Percentiles rank a stretch among this genome's conserved stretches.
Evolutionary conservation across 2,888 invertebrate genomes (phyloP).

Genomic region (Saturnia japonica): DNA sequence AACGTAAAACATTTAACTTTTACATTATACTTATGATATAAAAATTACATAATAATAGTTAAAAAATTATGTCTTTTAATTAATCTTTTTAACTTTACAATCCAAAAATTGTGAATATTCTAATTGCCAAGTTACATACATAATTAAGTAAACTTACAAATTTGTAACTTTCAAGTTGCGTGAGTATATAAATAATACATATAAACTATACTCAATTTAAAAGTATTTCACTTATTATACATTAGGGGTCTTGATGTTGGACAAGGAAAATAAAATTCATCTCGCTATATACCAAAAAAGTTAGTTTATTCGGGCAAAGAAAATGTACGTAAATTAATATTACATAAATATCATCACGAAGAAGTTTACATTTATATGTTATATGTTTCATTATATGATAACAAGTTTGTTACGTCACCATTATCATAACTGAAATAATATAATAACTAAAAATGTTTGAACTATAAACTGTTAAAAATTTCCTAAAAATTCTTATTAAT

Average conservation of each 20-base stretch:
- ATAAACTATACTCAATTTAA: not conserved
- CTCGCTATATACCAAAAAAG: not conserved
- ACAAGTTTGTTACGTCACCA: not conserved
- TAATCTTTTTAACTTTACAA: not conserved
- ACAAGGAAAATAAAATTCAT: not conserved
- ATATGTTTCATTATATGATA: not conserved
- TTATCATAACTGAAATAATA: not conserved
- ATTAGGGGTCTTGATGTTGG: not conserved
- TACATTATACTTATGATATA: not conserved
- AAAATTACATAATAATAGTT: not conserved
- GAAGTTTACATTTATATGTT: not conserved
- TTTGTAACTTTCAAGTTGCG: not conserved
- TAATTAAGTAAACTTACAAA: not conserved
- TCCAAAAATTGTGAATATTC: not conserved
- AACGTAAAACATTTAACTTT: not conserved
- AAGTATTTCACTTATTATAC: not conserved
- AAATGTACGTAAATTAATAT: not conserved
- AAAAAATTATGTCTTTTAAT: slow-evolving; percentile 2
- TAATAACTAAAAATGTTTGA: not conserved
- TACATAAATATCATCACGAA: not conserved
- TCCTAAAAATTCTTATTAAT: not conserved
- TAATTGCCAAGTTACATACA: not conserved
- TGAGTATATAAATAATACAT: not conserved
- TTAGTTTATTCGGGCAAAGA: not conserved
- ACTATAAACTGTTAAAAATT: slow-evolving; percentile 3